Conservation (phyloP, 2,797 vertebrate genomes). For the Rhinophrynus dorsalis region DNA sequence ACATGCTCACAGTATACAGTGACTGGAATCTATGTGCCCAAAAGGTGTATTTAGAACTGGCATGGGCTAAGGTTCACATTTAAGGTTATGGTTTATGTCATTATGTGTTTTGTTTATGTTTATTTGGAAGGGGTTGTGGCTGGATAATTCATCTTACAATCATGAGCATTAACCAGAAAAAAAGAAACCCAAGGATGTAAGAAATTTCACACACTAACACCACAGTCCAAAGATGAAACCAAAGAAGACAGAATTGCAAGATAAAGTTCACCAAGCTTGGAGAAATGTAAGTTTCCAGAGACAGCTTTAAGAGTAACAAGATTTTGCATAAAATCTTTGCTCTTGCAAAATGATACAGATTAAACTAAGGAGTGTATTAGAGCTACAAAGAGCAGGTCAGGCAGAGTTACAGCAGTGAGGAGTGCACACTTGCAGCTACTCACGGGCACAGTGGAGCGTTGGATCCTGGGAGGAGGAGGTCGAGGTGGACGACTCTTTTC, state of each 20-base stretch:
- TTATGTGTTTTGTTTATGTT: too few relatives aligned
- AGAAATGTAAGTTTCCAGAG: conserved; percentile 56
- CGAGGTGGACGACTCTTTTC: conserved; percentile 72
- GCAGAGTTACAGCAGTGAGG: conserved; percentile 65
- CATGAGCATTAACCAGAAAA: too few relatives aligned
- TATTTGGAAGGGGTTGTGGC: too few relatives aligned
- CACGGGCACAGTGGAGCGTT: conserved; percentile 76
- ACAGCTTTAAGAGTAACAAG: conserved; percentile 56
- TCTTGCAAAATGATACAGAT: conserved; percentile 55
- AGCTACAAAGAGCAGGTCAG: conserved; percentile 57
- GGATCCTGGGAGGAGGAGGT: conserved; percentile 78
- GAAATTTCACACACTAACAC: too few relatives aligned
- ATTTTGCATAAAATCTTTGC: conserved; percentile 52
- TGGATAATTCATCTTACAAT: too few relatives aligned
- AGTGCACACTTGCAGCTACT: conserved; percentile 67
- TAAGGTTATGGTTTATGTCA: too few relatives aligned
- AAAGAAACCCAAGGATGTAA: too few relatives aligned
- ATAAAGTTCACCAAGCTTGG: conserved; percentile 13
- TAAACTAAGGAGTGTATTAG: conserved; percentile 67
- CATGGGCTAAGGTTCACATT: too few relatives aligned
- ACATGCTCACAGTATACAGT: too few relatives aligned
- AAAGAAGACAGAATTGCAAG: not conserved
- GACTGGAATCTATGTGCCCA: too few relatives aligned
- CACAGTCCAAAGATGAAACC: not conserved
- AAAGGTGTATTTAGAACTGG: too few relatives aligned